Conservation (phyloP, 2,888 invertebrate species). For the Hetaerina titia region DNA sequence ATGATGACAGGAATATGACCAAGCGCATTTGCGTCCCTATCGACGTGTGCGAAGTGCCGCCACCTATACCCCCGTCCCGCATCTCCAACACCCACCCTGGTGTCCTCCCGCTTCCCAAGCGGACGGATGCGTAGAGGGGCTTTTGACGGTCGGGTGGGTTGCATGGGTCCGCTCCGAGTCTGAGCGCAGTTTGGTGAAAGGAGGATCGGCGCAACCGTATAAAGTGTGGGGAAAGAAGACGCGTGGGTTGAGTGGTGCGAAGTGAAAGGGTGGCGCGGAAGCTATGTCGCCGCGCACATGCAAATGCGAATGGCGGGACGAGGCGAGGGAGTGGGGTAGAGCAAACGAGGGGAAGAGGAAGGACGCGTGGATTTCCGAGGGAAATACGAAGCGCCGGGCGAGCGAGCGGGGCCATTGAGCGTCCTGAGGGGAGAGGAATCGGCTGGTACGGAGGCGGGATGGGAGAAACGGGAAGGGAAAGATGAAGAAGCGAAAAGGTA, state of each 20-base stretch:
- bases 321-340: neutral
- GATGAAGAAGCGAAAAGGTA: neutral
- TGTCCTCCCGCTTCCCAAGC: no score
- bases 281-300: neutral
- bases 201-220: neutral
- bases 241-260: neutral
- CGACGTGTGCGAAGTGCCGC: no score
- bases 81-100: no score
- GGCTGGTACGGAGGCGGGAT: neutral
- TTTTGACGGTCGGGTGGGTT: no score
- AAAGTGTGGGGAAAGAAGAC: neutral
- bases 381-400: no score
- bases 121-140: no score
- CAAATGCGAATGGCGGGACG: neutral
- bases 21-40: neutral
- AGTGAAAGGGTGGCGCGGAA: neutral
- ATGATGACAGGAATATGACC: neutral
- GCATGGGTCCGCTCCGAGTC: no score
- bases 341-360: neutral
- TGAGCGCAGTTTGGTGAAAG: neutral
- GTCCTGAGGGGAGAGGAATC: neutral
- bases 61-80: no score
- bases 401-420: neutral
- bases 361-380: neutral
- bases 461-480: neutral